Evolutionary conservation across 2,888 invertebrate species (phyloP), one percentile per base, ranked within the genome.

Genomic region (Slavum lentiscoides): DNA sequence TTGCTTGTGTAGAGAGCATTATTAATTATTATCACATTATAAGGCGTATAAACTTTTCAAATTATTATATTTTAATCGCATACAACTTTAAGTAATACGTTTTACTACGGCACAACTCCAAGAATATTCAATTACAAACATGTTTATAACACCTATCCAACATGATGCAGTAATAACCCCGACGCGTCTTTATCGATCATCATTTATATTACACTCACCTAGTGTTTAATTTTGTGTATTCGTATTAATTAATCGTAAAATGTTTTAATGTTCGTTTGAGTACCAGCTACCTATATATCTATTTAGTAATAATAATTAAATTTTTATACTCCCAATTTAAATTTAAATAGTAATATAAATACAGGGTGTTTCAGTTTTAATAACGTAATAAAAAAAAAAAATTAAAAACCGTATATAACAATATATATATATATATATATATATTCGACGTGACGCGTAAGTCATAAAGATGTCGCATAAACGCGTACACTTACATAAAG

Each of bases 1-100:
- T 49, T 61, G 68, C 75, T 76, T 76, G 59, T 76, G 43, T 66
- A 58, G 15, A 58, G 15, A 8, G 21, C 30, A 64, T 62, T 62
- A 19, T 61, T 43, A 19, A 11, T 39, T 11, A 64, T 39, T 9
- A 43, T 67, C 19, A 11, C 43, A 43, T 66, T 39, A n/a, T n/a
- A 68, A 68, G 17, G 23, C 8, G 23, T 68, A 21, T 21, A 59
- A 8, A 74, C n/a, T 53, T 74, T 74, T 55, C 62, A 62, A 30
- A 64, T 66, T 43, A 30, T 13, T 37, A 74, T 8, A 64, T 53
- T 61, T 53, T 62, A 30, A 62, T 74, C 64, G 64, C 21, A 19
- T 37, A 19, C 19, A 17, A 72, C 59, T 64, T 64, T 30, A 30
- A 30, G 4, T 30, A 19, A n/a, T 58, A 58, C 7, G 2, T 75